A percentile compares a stretch with the other conserved stretches of the same genome.
Conservation (phyloP, 2,888 invertebrate species). For the Dioctria linearis region DNA sequence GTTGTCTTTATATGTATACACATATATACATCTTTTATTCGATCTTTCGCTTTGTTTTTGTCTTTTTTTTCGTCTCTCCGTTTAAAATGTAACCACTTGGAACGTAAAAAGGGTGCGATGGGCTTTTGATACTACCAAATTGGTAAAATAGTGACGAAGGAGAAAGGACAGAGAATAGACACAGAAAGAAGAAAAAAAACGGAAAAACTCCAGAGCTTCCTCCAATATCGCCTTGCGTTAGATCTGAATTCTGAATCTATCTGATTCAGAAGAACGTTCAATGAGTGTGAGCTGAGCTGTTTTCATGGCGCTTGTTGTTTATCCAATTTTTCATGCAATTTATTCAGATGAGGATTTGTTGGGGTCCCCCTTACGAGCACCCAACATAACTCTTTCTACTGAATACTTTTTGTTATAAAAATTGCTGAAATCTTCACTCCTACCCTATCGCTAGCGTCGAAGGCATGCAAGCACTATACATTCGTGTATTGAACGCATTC, state of each 20-base stretch:
- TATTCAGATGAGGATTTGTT: slow-evolving; percentile 56
- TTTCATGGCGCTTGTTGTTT: slow-evolving; percentile 30
- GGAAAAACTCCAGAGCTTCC: not conserved
- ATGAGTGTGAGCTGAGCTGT: slow-evolving; percentile 21
- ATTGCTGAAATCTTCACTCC: slow-evolving; percentile 31
- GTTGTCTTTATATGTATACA: not conserved
- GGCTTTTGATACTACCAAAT: slow-evolving; percentile 43
- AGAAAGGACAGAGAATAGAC: not conserved
- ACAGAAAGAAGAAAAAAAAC: too few species aligned
- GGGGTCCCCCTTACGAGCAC: slow-evolving; percentile 8
- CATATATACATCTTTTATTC: not conserved
- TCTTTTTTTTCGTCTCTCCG: not conserved
- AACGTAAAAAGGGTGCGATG: slow-evolving; percentile 48
- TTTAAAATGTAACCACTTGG: slow-evolving; percentile 51
- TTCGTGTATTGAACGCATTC: not conserved
- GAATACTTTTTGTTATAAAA: slow-evolving; percentile 46
- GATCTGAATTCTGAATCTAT: not conserved
- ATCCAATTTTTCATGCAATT: slow-evolving; percentile 56
- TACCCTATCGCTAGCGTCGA: too few species aligned
- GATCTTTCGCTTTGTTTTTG: not conserved
- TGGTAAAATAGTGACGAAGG: slow-evolving; percentile 30
- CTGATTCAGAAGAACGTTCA: not conserved
- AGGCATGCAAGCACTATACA: not conserved
- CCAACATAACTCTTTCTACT: slow-evolving; percentile 6
- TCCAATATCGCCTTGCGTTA: not conserved